Base-by-base conservation (phyloP, 2,797 vertebrate genomes). In the Phylloscopus collybita region DNA sequence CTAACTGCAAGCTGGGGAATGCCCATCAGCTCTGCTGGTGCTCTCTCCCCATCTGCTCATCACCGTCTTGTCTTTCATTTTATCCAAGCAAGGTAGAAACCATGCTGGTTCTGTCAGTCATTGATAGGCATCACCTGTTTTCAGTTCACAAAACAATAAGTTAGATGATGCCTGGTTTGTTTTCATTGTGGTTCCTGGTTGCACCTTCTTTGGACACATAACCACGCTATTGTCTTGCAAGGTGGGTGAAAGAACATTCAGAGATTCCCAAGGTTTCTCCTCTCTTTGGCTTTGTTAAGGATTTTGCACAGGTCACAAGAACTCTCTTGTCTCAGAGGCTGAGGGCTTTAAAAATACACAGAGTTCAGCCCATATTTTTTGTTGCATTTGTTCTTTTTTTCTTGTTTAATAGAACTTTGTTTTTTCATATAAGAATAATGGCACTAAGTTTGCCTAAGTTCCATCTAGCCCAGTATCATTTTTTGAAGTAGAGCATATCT, bases 1-100 rank as follows among this genome's bases (percentile, higher is more conserved):
- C 38, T 59, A 51, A 42, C 8, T 0, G 0, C 18, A 44, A 47
- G 30, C 26, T 16, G 49, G 10, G 26, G 32, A 80, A 36, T 69
- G 51, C 10, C 56, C 1, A 0, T 27, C 47, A 47, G 13, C 5
- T 71, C 36, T 76, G 49, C 49, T 82, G 51, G 19, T 53, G 19
- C 13, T 53, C 88, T 42, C 32, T 83, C 32, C 26, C 22, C 27
- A 26, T 1, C 26, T 51, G 54, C 27, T 72, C 19, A 1, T 65
- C 30, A 5, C 13, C 0, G 0, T 62, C 57, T 44, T 80, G 27
- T 38, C 23, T 90, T 91, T 38, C 8, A 5, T 75, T 69, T 86
- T 81, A 54, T n/a, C 30, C 0, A 1, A 66, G 50, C 9, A 29
- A 74, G 25, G n/a, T 34, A 69, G 47, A 64, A 86, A 81, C 23